phyloP scores from a whole-genome alignment of 2,888 invertebrate species.

The Caenorhabditis becei region DNA sequence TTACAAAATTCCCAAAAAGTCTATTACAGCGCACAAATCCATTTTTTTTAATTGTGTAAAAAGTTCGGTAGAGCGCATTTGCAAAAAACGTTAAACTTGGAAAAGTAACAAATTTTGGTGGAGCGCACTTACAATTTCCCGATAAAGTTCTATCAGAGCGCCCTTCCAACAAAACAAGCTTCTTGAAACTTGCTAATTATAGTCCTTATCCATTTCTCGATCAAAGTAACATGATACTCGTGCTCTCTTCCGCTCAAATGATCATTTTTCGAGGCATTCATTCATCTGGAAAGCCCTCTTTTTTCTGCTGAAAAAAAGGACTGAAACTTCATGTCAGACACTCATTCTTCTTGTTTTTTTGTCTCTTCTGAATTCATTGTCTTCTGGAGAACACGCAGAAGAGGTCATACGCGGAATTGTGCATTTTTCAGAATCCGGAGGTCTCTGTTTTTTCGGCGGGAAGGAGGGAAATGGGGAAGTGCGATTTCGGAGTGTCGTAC shows the following conservation, averaged over 20 bases:
- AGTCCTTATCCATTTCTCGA: neutral
- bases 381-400: neutral
- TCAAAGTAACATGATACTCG: neutral
- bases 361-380: neutral
- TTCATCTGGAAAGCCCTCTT: neutral
- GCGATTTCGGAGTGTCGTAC: no score
- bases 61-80: no score
- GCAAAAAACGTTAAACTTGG: no score
- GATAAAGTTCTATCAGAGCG: no score
- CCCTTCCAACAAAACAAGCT: neutral
- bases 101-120: no score
- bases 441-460: no score
- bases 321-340: constrained; percentile 1
- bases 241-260: neutral
- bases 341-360: neutral
- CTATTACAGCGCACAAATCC: no score
- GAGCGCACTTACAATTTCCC: no score
- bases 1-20: no score
- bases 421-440: neutral
- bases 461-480: no score
- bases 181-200: neutral
- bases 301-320: neutral
- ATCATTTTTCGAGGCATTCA: neutral
- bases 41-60: no score
- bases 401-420: neutral